These are phyloP conservation scores for Seriola dumerili DNA, from an alignment of 2,113 vertebrate species.

Conservation along the genomic window DNA sequence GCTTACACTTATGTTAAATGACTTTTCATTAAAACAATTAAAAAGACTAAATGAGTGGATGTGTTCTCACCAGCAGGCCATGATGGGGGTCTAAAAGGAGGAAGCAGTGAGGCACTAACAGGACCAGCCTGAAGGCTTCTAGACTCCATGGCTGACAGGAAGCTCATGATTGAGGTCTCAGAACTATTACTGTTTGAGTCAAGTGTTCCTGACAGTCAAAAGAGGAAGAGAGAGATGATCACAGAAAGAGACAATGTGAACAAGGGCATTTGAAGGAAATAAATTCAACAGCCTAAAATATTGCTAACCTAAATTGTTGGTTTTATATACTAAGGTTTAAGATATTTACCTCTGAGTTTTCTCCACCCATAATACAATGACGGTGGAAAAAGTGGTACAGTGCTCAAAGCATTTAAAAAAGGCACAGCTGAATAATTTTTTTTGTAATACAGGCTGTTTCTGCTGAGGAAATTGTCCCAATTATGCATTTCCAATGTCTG, in stretches of 20 bases:
- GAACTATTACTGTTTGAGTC: constrained; percentile 92
- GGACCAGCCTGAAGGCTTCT: constrained; percentile 93
- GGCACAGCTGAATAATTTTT: background rate
- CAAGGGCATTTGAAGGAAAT: background rate
- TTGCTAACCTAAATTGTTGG: background rate
- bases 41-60: constrained; percentile 12
- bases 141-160: constrained; percentile 94
- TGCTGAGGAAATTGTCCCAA: background rate
- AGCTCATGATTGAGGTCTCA: constrained; percentile 96
- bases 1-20: background rate
- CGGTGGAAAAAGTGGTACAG: background rate
- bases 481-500: background rate
- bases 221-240: constrained; percentile 33
- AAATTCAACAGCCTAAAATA: background rate
- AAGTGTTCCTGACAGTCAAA: constrained; percentile 91
- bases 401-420: background rate
- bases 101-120: constrained; percentile 92
- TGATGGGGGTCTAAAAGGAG: constrained; percentile 94
- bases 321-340: background rate
- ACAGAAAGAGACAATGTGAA: background rate
- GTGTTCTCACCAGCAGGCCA: constrained; percentile 92
- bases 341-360: background rate
- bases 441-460: too few species aligned
- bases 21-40: background rate
- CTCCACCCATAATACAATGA: background rate